Evolutionary conservation across 2,797 vertebrate species (phyloP), one percentile per base, ranked within the genome.

Genomic region (Buphagus erythrorhynchus): DNA sequence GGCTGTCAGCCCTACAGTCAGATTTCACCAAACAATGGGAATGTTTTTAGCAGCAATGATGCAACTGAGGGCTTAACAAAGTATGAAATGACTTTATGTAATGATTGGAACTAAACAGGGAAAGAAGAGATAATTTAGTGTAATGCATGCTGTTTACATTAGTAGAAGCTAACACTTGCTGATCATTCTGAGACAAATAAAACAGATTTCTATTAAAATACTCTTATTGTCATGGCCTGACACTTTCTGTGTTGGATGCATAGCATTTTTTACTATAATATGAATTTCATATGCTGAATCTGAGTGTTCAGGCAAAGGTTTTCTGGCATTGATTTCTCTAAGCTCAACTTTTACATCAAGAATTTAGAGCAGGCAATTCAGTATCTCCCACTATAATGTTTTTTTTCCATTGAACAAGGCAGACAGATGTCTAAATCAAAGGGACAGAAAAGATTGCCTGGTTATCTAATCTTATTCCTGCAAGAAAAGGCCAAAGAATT

Each of bases 401-500:
- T 88, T 86, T 86, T 90, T 83, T 40, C 38, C 71, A 74, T 19
- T 84, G 80, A 74, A 73, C 2, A 52, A 8, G 17, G 26, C 24
- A 74, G 42, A 87, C 5, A 63, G 16, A 15, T 36, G 26, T 12
- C 46, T 66, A 55, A 68, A 87, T 28, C 72, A 58, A 81, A 79
- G 31, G 14, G 24, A 57, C 17, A 71, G 74, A 79, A 96, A 91
- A 61, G 35, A 67, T 8, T 83, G 54, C 13, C 84, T 93, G 65
- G 66, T 93, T 89, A 91, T 68, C 68, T 78, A 83, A 95, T 88
- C 38, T 85, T 65, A 93, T 28, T 86, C n/a, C 52, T 88, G 38
- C 49, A 89, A 79, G 67, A 76, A 88, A 7, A 87, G 74, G 69
- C 86, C 80, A 85, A 91, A 95, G 75, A 92, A 96, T 93, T 85